phyloP scores from a whole-genome alignment of 2,888 invertebrate genomes.

The Drosophila ochracea region DNA sequence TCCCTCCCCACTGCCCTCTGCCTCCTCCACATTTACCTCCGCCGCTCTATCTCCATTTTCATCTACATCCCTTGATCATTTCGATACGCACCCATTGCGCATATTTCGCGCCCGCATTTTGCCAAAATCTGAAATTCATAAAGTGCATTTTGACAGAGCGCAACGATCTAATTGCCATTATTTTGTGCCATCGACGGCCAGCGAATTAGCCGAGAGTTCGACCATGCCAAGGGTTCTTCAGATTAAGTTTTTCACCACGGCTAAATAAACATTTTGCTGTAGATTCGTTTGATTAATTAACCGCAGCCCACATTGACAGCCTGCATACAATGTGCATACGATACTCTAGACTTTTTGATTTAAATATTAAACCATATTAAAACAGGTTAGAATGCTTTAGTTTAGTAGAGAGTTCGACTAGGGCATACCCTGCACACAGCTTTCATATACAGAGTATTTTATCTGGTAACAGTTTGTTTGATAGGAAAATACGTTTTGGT shows the following conservation, averaged over 20 bases:
- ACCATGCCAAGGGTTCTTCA: constrained; percentile 48
- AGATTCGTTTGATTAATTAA: constrained; percentile 63
- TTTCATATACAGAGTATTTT: neutral
- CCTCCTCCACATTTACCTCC: neutral
- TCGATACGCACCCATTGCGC: constrained; percentile 79
- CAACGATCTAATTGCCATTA: constrained; percentile 74
- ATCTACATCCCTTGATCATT: constrained; percentile 39
- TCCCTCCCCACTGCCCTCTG: constrained; percentile 47
- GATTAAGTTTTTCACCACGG: constrained; percentile 64
- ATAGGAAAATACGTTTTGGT: neutral
- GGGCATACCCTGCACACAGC: neutral
- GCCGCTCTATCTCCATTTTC: neutral
- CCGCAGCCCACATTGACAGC: constrained; percentile 61
- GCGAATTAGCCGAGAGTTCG: constrained; percentile 27
- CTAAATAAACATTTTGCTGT: constrained; percentile 66
- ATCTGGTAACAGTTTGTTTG: neutral
- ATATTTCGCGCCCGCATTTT: constrained; percentile 76
- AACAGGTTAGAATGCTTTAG: neutral
- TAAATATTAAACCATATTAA: neutral
- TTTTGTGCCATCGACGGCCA: constrained; percentile 33
- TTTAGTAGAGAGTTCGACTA: neutral
- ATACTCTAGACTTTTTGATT: neutral
- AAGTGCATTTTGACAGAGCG: constrained; percentile 71
- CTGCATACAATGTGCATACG: constrained; percentile 16
- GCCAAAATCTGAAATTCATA: constrained; percentile 53